Base-by-base conservation (phyloP, 64 coral and sea anemone species). In the Orbicella faveolata region DNA sequence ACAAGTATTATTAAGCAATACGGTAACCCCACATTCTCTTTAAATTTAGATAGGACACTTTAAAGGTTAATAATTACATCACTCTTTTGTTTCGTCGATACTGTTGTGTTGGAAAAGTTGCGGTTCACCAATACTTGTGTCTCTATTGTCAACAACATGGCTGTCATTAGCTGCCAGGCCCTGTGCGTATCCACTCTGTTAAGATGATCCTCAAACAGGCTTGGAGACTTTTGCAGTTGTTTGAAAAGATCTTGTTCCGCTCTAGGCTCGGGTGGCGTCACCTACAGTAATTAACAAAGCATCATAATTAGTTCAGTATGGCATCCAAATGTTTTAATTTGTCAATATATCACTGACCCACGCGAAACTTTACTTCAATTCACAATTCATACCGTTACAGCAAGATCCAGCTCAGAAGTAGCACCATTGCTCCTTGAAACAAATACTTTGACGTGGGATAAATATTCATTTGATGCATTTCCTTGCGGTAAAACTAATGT, bases 401-500 rank as follows among this genome's bases (percentile, higher is more conserved):
- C 1, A 19, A 81, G 2, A 61, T 81, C 79, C 25, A 18, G 33
- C 26, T 81, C 79, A 35, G 79, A 81, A n/a, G 30, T 61, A 63
- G 79, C 79, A 62, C 79, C 79, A 34, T 81, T 34, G 79, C 79
- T 81, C 53, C 79, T 63, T 36, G 33, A 81, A 1, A 81, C 59
- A 17, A 61, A 34, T 33, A 81, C 79, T 54, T 81, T 34, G 79
- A 81, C 26, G 33, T 35, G 13, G 33, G 55, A 81, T 57, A 17
- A 9, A 81, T 81, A 81, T 61, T 26, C 55, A 4, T 14, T 23
- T 14, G 55, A 61, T 3, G 12, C 53, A 81, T 81, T 33, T 55
- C 79, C 79, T 34, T 81, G 79, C 30, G 79, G 79, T 34, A 81
- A 81, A 81, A 81, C 79, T 30, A 81, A 81, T 4, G 34, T 25